phyloP scores from a whole-genome alignment of 2,888 invertebrate species.

The Diogma glabrata region DNA sequence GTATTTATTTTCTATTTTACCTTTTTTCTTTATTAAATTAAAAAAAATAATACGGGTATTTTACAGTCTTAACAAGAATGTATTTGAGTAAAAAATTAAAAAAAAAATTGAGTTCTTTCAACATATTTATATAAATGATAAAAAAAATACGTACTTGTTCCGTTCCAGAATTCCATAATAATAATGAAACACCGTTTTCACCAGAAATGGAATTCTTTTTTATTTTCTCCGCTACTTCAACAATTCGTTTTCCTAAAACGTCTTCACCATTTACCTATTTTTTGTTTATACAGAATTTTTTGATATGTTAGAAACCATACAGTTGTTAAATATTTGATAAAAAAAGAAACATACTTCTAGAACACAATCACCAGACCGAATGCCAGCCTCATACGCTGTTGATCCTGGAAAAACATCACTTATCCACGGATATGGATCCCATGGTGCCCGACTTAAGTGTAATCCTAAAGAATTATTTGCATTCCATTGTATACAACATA shows the following conservation, averaged over 20 bases:
- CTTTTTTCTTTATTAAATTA: no score
- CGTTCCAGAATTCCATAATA: slow-evolving; percentile 32
- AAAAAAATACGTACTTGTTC: slow-evolving; percentile 18
- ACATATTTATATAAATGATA: no score
- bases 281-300: neutral
- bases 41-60: no score
- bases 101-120: no score
- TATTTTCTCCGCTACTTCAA: slow-evolving; percentile 30
- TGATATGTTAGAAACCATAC: neutral
- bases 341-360: slow-evolving; percentile 37
- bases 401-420: slow-evolving; percentile 49
- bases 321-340: neutral
- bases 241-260: slow-evolving; percentile 32
- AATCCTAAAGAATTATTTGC: slow-evolving; percentile 54
- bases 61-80: no score
- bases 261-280: slow-evolving; percentile 20
- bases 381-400: slow-evolving; percentile 49
- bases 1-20: no score
- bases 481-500: slow-evolving; percentile 5
- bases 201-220: slow-evolving; percentile 18
- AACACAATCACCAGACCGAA: slow-evolving; percentile 57
- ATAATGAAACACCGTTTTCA: slow-evolving; percentile 27
- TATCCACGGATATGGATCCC: slow-evolving; percentile 76
- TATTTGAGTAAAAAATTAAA: no score
- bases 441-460: slow-evolving; percentile 49